These are phyloP conservation scores for Nycticryphes semicollaris DNA, from an alignment of 2,113 vertebrate genomes.

Conservation along the genomic window DNA sequence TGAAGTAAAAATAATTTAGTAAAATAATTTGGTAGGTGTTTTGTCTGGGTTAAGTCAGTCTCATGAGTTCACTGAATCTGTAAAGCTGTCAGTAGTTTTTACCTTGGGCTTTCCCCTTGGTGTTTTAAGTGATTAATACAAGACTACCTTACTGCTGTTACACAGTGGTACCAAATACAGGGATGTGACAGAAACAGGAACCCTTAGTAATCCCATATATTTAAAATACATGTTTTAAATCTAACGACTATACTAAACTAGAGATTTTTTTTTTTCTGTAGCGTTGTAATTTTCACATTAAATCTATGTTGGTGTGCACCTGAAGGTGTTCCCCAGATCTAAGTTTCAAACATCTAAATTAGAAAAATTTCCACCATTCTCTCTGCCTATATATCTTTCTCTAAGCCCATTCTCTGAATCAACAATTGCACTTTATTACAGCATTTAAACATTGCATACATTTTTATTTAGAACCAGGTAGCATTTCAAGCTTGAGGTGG, in stretches of 20 bases:
- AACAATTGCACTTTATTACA: background rate
- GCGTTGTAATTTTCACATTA: background rate
- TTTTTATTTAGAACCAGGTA: background rate
- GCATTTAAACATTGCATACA: background rate
- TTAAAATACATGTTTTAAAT: background rate
- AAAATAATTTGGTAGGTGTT: background rate
- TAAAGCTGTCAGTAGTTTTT: background rate
- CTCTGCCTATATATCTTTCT: background rate
- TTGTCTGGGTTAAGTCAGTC: background rate
- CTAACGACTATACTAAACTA: background rate
- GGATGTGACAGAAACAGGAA: background rate
- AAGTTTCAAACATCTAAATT: background rate
- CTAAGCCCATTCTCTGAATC: background rate
- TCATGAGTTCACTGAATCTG: background rate
- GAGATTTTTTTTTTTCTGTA: background rate
- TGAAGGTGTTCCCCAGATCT: background rate
- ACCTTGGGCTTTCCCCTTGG: background rate
- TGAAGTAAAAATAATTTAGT: background rate
- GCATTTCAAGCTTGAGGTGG: background rate
- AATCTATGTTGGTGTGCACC: background rate
- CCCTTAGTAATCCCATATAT: background rate
- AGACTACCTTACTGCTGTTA: background rate
- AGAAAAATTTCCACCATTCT: background rate
- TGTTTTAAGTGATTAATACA: background rate
- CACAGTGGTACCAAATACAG: background rate